These are phyloP conservation scores for Sebastes matsubarae DNA, from an alignment of 2,797 vertebrate genomes.

Conservation along the genomic window DNA sequence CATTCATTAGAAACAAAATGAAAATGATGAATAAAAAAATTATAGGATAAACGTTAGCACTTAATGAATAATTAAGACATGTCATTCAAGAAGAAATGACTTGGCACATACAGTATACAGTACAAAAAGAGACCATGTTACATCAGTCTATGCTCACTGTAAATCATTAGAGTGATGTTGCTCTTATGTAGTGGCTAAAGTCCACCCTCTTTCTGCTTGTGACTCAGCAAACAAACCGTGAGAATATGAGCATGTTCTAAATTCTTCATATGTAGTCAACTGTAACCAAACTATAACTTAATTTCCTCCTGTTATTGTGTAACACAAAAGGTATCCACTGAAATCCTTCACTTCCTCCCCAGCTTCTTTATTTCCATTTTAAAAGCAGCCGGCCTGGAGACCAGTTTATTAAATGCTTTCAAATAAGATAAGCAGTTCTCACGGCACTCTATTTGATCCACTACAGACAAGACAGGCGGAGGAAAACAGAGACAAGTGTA, in stretches of 20 bases:
- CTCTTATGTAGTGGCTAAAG: slow-evolving; percentile 43
- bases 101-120: not conserved
- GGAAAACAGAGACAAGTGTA: slow-evolving; percentile 30
- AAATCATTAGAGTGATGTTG: slow-evolving; percentile 48
- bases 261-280: not conserved
- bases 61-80: slow-evolving; percentile 44
- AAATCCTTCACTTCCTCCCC: not conserved
- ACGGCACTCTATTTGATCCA: slow-evolving; percentile 45
- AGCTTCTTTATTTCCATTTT: slow-evolving; percentile 17
- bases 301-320: not conserved
- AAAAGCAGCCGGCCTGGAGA: slow-evolving; percentile 23
- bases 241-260: not conserved
- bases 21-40: slow-evolving; percentile 43
- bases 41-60: slow-evolving; percentile 10
- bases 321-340: not conserved
- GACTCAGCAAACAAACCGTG: slow-evolving; percentile 23
- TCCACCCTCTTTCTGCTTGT: not conserved
- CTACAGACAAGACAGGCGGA: slow-evolving; percentile 30
- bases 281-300: not conserved
- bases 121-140: not conserved
- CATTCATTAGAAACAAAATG: slow-evolving; percentile 65
- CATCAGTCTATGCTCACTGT: slow-evolving; percentile 5
- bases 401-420: slow-evolving; percentile 30
- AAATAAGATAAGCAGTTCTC: slow-evolving; percentile 42
- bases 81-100: slow-evolving; percentile 40